phyloP scores from a whole-genome alignment of 1,140 invertebrate genomes.

The Drosophila repletoides region DNA sequence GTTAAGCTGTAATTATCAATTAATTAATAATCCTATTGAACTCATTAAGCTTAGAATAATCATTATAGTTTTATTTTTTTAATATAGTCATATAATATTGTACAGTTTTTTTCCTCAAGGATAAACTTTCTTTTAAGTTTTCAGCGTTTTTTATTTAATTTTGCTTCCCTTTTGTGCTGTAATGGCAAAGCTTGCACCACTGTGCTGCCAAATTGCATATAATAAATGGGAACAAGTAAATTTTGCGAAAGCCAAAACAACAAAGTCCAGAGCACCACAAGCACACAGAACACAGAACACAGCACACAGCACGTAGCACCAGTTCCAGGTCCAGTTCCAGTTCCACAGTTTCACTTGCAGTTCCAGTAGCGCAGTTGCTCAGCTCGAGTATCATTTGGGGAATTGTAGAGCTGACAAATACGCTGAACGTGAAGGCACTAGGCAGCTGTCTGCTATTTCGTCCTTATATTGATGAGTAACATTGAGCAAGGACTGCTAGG shows the following conservation, averaged over 20 bases:
- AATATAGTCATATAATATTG: too few species aligned
- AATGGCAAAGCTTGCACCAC: too few species aligned
- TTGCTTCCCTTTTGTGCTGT: not conserved
- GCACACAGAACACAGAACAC: too few species aligned
- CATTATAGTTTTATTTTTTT: too few species aligned
- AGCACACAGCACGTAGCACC: constrained; percentile 52
- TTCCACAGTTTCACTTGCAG: not conserved
- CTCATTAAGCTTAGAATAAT: too few species aligned
- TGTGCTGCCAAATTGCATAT: constrained; percentile 62
- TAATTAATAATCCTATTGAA: too few species aligned
- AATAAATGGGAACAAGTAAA: constrained; percentile 73
- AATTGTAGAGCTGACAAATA: constrained; percentile 72
- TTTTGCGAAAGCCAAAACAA: constrained; percentile 46
- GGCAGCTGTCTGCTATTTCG: constrained; percentile 14
- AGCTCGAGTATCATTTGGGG: constrained; percentile 58
- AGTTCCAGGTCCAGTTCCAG: not conserved
- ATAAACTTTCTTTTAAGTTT: too few species aligned
- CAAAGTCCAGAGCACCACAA: constrained; percentile 7
- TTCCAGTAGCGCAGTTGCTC: not conserved
- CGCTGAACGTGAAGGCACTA: constrained; percentile 50
- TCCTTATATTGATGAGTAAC: constrained; percentile 64
- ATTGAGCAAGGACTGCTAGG: constrained; percentile 33
- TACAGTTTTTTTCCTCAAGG: too few species aligned
- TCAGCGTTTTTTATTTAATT: not conserved
- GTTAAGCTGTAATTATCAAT: too few species aligned